A percentile compares a stretch with the other conserved stretches of the same genome.
Conservation (phyloP, 2,797 vertebrate species). For the Clarias laeviceps region DNA sequence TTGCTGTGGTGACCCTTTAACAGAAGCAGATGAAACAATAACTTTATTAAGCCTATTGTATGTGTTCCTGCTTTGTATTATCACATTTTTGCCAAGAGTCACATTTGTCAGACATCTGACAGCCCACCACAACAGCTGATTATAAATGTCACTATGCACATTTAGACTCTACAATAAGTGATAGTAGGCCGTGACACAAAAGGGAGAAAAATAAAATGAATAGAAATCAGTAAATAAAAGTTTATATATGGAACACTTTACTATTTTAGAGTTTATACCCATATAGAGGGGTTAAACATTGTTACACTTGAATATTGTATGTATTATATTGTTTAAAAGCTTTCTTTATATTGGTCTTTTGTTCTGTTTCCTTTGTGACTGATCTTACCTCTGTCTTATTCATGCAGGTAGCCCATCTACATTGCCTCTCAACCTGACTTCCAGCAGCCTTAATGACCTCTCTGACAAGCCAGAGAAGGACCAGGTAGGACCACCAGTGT, state of each 20-base stretch:
- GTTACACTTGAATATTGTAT: neutral
- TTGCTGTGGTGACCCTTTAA: too few species aligned
- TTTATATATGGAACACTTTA: neutral
- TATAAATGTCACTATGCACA: neutral
- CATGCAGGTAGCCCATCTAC: slow-evolving; percentile 88
- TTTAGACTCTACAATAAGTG: neutral
- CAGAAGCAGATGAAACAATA: too few species aligned
- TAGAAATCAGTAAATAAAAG: neutral
- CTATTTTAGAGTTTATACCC: neutral
- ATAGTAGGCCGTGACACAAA: neutral
- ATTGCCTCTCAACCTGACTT: slow-evolving; percentile 90
- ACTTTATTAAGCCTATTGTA: neutral
- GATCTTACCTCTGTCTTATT: slow-evolving; percentile 26
- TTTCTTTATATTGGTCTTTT: neutral
- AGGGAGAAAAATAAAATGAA: neutral
- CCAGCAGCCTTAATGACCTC: slow-evolving; percentile 94
- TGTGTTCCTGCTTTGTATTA: neutral
- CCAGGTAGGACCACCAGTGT: slow-evolving; percentile 77
- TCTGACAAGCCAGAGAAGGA: slow-evolving; percentile 98
- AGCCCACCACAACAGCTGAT: neutral
- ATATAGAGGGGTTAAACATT: neutral
- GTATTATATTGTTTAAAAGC: neutral
- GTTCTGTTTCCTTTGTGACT: slow-evolving; percentile 42
- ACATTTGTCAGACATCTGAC: neutral
- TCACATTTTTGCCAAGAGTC: neutral